Evolutionary conservation across 2,113 vertebrate species (phyloP).

Genomic region (Fregetta grallaria): DNA sequence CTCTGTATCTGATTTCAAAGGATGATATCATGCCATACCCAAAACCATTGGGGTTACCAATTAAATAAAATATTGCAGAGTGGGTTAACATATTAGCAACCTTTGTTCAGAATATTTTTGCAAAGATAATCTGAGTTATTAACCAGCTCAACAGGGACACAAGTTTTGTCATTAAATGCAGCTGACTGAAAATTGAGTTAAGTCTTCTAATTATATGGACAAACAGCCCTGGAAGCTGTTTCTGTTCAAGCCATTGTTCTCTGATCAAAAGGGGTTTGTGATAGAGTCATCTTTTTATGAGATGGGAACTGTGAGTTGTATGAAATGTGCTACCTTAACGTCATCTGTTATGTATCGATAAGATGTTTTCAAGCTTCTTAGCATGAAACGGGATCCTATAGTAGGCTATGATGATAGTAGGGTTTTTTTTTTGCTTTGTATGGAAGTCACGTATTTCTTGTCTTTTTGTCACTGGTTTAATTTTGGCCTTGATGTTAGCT

Average conservation of each 20-base stretch:
- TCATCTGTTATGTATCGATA: background rate
- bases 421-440: background rate
- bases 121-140: background rate
- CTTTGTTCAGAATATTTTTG: conserved; percentile 32
- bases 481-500: background rate
- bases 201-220: conserved; percentile 23
- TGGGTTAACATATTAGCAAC: background rate
- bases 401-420: background rate
- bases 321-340: background rate
- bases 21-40: background rate
- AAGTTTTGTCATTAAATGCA: conserved; percentile 11
- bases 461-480: background rate
- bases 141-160: background rate
- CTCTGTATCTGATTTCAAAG: conserved; percentile 14
- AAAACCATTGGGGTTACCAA: background rate
- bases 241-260: background rate
- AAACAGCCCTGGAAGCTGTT: conserved; percentile 18
- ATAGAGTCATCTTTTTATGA: background rate
- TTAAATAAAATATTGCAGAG: conserved; percentile 16
- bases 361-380: background rate
- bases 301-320: background rate
- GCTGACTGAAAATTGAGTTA: conserved; percentile 21
- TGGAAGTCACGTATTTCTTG: background rate
- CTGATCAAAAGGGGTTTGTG: conserved; percentile 15
- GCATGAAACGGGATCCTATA: background rate